Conservation (phyloP, 2,113 vertebrate species). For the Fulica atra region DNA sequence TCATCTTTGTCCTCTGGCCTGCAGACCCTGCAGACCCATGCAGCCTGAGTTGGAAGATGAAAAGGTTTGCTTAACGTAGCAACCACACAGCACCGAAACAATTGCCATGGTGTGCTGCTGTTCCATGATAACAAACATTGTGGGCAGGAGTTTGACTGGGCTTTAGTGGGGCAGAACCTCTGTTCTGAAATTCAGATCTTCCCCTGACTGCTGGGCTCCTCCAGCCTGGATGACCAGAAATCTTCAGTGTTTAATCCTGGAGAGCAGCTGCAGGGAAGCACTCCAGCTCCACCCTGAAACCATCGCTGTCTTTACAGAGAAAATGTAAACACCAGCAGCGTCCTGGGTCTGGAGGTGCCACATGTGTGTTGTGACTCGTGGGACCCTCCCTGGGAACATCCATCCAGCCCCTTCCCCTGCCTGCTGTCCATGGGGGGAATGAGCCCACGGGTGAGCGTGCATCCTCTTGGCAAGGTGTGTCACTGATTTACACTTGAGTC, state of each 20-base stretch:
- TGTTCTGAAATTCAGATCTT: background rate
- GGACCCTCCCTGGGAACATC: background rate
- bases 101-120: background rate
- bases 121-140: background rate
- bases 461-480: conserved; percentile 55
- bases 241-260: conserved; percentile 2
- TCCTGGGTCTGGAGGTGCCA: conserved; percentile 1
- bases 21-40: background rate
- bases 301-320: conserved; percentile 12
- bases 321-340: conserved; percentile 35
- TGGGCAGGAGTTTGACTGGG: background rate
- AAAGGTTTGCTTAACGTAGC: background rate
- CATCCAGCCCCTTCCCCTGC: background rate
- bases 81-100: background rate
- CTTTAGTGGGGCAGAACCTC: background rate
- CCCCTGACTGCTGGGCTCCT: background rate
- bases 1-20: background rate
- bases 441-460: background rate
- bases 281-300: conserved; percentile 49
- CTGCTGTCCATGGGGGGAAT: background rate
- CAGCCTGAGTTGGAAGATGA: background rate
- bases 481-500: conserved; percentile 37
- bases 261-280: conserved; percentile 49
- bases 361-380: background rate
- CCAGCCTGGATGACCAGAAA: background rate